Conservation (phyloP, 2,113 vertebrate genomes). For the Deroptyus accipitrinus region DNA sequence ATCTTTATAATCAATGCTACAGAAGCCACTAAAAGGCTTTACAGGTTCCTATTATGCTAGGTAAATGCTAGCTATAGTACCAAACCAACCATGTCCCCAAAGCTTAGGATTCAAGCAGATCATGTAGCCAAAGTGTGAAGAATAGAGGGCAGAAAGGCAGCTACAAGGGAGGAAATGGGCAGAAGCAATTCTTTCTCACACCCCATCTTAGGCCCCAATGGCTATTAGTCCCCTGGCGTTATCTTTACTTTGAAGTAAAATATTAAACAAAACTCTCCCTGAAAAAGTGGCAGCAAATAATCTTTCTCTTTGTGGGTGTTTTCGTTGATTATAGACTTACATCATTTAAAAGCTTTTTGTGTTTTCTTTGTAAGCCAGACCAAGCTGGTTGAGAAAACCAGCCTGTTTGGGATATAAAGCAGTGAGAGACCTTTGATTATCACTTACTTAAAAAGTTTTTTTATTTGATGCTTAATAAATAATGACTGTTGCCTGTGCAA, state of each 20-base stretch:
- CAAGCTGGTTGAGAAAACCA: background rate
- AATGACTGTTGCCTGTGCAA: background rate
- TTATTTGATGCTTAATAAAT: background rate
- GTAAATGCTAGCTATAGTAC: background rate
- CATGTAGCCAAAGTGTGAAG: background rate
- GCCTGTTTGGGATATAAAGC: background rate
- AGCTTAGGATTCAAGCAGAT: background rate
- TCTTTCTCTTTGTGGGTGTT: background rate
- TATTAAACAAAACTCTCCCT: background rate
- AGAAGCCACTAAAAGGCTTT: background rate
- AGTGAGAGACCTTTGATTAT: background rate
- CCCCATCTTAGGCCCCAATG: background rate
- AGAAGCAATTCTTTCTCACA: background rate
- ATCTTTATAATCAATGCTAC: background rate
- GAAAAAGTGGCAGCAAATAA: background rate
- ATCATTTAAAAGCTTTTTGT: background rate
- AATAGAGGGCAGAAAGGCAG: background rate
- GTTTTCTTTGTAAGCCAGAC: background rate
- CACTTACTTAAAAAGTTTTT: background rate
- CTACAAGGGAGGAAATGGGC: background rate
- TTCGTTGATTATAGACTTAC: background rate
- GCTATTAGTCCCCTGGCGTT: background rate
- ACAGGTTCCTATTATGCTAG: background rate
- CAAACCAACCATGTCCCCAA: background rate
- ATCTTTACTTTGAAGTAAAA: background rate